Percentiles rank a stretch among this genome's conserved stretches.
These are phyloP conservation scores for Euclidia mi DNA, from an alignment of 2,888 invertebrate species.

Conservation along the genomic window DNA sequence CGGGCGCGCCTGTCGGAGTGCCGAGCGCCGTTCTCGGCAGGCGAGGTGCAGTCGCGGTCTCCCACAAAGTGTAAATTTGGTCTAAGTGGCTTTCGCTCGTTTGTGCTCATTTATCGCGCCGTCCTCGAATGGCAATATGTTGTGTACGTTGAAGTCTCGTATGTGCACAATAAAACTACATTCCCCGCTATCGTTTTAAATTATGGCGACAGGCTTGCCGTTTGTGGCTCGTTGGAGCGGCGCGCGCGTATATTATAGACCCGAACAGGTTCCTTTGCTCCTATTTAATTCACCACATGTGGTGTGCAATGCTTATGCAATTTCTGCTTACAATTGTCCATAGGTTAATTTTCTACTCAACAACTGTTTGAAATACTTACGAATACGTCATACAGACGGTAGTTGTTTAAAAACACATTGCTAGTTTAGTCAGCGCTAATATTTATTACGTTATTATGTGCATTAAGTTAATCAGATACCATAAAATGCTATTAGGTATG, in stretches of 20 bases:
- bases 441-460: too few species aligned
- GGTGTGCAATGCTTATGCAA: slow-evolving; percentile 83
- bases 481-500: too few species aligned
- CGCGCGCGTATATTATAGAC: slow-evolving; percentile 76
- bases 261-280: slow-evolving; percentile 84
- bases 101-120: slow-evolving; percentile 84
- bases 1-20: slow-evolving; percentile 61
- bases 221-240: slow-evolving; percentile 77
- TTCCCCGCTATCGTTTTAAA: slow-evolving; percentile 82
- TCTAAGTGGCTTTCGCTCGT: slow-evolving; percentile 88
- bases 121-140: slow-evolving; percentile 79
- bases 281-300: slow-evolving; percentile 85
- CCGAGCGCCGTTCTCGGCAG: slow-evolving; percentile 60
- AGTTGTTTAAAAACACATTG: not conserved
- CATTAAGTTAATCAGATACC: too few species aligned
- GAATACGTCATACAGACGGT: not conserved
- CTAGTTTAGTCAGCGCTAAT: not conserved
- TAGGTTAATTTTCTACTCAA: slow-evolving; percentile 67
- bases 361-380: slow-evolving; percentile 4
- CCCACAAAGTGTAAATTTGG: slow-evolving; percentile 89
- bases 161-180: slow-evolving; percentile 83
- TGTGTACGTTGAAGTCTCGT: slow-evolving; percentile 77
- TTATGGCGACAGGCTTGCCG: slow-evolving; percentile 81
- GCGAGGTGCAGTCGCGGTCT: slow-evolving; percentile 78
- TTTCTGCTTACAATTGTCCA: slow-evolving; percentile 78